Evolutionary conservation across 2,888 invertebrate species (phyloP).

Genomic region (Ectobius pallidus): DNA sequence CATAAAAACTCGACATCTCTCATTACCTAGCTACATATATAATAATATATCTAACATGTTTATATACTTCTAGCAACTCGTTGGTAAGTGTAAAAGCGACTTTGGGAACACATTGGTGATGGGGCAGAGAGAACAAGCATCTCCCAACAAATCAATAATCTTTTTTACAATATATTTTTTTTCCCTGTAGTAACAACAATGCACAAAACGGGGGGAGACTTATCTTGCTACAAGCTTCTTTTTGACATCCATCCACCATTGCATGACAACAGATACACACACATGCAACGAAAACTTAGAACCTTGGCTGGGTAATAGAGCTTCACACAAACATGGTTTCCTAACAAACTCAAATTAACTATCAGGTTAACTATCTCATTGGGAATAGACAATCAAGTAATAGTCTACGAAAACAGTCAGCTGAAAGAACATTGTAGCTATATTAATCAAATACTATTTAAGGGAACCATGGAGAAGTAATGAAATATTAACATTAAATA

Average conservation of each 20-base stretch:
- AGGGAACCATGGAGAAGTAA: too few relatives aligned
- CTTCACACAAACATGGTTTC: background rate
- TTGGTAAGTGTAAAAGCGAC: constrained; percentile 13
- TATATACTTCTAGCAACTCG: constrained; percentile 24
- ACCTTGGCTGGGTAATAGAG: constrained; percentile 8
- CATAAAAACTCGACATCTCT: constrained; percentile 2
- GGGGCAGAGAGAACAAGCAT: constrained; percentile 18
- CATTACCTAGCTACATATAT: constrained; percentile 13
- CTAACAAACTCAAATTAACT: background rate
- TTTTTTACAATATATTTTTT: background rate
- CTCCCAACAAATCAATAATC: constrained; percentile 18
- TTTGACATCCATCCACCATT: background rate
- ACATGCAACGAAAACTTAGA: constrained; percentile 15
- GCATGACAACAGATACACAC: constrained; percentile 16
- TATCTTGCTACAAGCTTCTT: constrained; percentile 18
- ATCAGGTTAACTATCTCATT: background rate
- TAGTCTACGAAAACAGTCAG: too few relatives aligned
- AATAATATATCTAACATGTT: constrained; percentile 22
- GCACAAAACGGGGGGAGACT: constrained; percentile 20
- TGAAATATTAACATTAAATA: too few relatives aligned
- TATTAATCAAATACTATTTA: too few relatives aligned
- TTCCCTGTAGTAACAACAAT: constrained; percentile 17
- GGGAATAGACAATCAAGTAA: background rate
- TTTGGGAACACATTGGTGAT: constrained; percentile 27
- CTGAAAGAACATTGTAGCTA: too few relatives aligned